A percentile compares a stretch with the other conserved stretches of the same genome.
Conservation (phyloP, 2,113 vertebrate genomes). For the Protomyctophum bolini region DNA sequence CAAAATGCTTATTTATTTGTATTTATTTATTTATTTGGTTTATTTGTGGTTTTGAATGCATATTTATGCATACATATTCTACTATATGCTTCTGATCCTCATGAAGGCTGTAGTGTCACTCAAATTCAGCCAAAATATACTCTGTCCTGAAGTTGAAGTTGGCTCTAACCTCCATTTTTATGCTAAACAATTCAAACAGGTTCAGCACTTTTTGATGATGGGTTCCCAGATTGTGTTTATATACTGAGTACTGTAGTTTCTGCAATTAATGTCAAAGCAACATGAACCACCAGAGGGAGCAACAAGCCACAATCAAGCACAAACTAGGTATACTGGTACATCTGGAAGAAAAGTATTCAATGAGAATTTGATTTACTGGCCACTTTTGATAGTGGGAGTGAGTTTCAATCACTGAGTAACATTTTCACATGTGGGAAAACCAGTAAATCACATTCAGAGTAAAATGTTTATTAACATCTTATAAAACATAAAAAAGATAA, state of each 20-base stretch:
- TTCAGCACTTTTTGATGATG: neutral
- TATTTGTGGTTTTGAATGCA: constrained; percentile 76
- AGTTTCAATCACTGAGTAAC: too few relatives aligned
- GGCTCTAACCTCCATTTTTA: too few relatives aligned
- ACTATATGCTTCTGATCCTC: constrained; percentile 76
- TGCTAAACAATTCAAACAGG: too few relatives aligned
- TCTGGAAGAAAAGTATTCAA: too few relatives aligned
- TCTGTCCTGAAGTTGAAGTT: constrained; percentile 66
- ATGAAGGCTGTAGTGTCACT: constrained; percentile 77
- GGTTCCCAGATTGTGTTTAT: too few relatives aligned
- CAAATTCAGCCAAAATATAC: constrained; percentile 75
- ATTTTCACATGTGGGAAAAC: neutral
- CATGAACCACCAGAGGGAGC: constrained; percentile 24
- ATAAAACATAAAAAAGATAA: constrained; percentile 68
- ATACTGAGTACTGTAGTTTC: neutral
- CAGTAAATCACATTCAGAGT: constrained; percentile 20
- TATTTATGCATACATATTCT: constrained; percentile 77
- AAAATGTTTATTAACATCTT: constrained; percentile 70
- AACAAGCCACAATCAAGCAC: neutral
- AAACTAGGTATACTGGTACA: too few relatives aligned
- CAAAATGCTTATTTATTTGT: constrained; percentile 79
- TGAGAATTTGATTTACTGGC: too few relatives aligned
- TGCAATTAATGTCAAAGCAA: neutral
- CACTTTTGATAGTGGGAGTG: too few relatives aligned
- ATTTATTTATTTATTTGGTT: constrained; percentile 69